phyloP scores from a whole-genome alignment of 2,797 vertebrate species.

The Calcarius lapponicus region DNA sequence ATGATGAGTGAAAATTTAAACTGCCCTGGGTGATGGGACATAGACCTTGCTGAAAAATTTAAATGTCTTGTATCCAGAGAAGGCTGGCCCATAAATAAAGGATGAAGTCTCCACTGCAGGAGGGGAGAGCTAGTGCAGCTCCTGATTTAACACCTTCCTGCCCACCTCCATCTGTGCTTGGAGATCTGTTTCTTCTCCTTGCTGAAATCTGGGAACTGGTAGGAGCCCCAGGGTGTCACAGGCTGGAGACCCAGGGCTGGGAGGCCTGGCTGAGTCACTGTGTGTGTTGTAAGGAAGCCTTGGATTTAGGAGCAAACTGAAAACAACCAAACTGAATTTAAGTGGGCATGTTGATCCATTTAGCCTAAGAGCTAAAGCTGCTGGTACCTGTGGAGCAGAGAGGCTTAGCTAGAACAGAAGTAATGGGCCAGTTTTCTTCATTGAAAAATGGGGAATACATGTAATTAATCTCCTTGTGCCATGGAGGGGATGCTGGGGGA shows the following conservation, averaged over 20 bases:
- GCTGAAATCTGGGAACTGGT: neutral
- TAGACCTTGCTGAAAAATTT: conserved; percentile 67
- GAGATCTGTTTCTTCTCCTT: neutral
- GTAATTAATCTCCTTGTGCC: neutral
- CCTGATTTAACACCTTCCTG: conserved; percentile 33
- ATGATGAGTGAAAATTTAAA: conserved; percentile 56
- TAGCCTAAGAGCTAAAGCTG: neutral
- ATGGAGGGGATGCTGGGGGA: neutral
- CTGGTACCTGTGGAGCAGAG: neutral
- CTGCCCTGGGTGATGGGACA: conserved; percentile 33
- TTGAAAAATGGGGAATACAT: neutral
- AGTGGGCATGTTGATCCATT: neutral
- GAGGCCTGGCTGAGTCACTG: neutral
- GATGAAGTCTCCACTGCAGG: conserved; percentile 41
- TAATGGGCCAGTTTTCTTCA: neutral
- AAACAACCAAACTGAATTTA: neutral
- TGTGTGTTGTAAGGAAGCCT: neutral
- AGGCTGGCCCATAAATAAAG: conserved; percentile 64
- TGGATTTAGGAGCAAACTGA: neutral
- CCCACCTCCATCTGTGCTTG: neutral
- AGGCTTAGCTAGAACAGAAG: neutral
- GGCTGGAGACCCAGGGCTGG: neutral
- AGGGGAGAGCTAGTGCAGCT: neutral
- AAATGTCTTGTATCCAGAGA: conserved; percentile 39
- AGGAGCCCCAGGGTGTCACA: neutral